Base-by-base conservation (phyloP, 2,888 invertebrate species). In the Unio delphinus region DNA sequence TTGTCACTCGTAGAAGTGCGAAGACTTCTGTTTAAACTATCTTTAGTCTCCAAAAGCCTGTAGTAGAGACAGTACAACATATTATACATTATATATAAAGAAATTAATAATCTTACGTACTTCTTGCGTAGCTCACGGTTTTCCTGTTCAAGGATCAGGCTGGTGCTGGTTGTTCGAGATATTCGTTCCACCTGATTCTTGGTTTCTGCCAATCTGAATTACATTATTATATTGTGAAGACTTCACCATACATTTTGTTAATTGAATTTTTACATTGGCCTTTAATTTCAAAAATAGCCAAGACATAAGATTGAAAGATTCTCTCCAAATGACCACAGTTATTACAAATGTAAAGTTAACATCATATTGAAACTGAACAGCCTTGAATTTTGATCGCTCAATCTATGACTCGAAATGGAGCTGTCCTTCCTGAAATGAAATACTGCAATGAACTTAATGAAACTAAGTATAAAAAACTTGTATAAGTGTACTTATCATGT, bases 1-100 rank as follows among this genome's bases (percentile, higher is more conserved):
- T 89, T 89, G 62, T 87, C 88, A 75, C 87, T 89, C 61, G 84
- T 83, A 5, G 89, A 84, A 34, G 80, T 76, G 55, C 87, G 78
- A 67, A 86, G 74, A 66, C 83, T 85, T 66, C 83, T 78, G 75
- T 86, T 85, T 69, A 89, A 80, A 75, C 88, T 87, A 65, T 84
- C 82, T 64, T 87, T 86, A 54, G 89, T 83, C 66, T 86, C 87
- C 62, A 84, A 79, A 63, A 89, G 80, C 76, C 89, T 89, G 79
- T 69, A 75, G 69, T 67, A 72, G 68, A 64, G 26, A 54, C 58
- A 23, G 64, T 45, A 68, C 65, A 65, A 54, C 55, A 70, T 65
- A 63, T 20, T 65, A 30, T 34, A 60, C 56, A 28, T 56, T 18
- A 71, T 45, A 68, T 70, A 73, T 62, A 63, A 54, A 60, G 66